Base-by-base conservation (phyloP, 2,797 vertebrate species). In the Melopsittacus undulatus region DNA sequence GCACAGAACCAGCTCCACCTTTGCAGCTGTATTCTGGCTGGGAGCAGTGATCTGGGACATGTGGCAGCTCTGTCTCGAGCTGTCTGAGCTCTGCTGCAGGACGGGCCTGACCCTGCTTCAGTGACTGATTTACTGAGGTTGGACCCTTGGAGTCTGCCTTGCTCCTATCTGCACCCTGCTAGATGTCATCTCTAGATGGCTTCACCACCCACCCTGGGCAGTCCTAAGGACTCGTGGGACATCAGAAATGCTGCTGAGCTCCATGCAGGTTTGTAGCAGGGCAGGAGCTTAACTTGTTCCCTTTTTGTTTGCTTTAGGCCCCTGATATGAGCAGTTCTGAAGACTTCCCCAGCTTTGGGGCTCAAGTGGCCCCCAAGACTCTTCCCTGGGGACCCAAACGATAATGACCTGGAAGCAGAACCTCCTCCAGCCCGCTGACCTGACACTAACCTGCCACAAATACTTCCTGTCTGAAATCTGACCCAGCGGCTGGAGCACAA, bases 281-380 rank as follows among this genome's bases (percentile, higher is more conserved):
- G 57, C 84, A 89, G 73, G 87, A 83, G 48, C 93, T 93, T 83
- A 97, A 96, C 88, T 74, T 92, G 59, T 90, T 94, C 87, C 92
- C 77, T 95, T 96, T 94, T 96, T 74, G 88, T 96, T 84, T 95
- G 66, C 80, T 96, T 87, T 84, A 99, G 99, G 99, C 99, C 91
- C 99, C 99, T 32, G 99, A 99, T 78, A 99, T 99, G 99, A 99
- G 98, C 98, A 99, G 99, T 97, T 99, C 99, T 78, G 99, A 99
- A 98, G 99, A 99, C 84, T 99, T 99, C 92, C 99, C 99, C 80
- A 99, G 99, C 97, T 99, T 99, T 94, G 99, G 99, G 94, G 98
- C 99, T 95, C 99, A 99, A 75, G 99, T 99, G 97, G 98, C 99
- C 80, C 98, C 98, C 89, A 98, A 99, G 96, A 97, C 99, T 90